Base-by-base conservation (phyloP, 2,113 vertebrate genomes). In the Rhabdornis inornatus region DNA sequence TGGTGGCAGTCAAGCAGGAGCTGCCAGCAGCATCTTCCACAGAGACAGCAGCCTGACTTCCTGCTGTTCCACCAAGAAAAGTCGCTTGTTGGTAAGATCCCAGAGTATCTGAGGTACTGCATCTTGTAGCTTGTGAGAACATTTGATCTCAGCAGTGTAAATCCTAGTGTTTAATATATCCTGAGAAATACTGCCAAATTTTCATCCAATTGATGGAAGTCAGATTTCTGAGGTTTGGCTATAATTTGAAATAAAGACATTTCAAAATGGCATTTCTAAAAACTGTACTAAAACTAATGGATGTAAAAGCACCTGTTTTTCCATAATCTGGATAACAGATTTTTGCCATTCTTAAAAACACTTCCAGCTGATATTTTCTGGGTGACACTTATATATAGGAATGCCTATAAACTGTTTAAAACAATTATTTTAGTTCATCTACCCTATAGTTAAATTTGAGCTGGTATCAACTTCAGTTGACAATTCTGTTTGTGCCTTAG, bases 1-100 rank as follows among this genome's bases (percentile, higher is more conserved):
- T 2, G 0, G 63, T 7, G 13, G 30, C 44, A 5, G 0, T 22
- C 0, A 0, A 75, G 44, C 39, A 30, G 50, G 1, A 7, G 31
- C 52, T 52, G 53, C 72, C 59, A 68, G 57, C 57, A 66, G 24
- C 17, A 5, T 28, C 44, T 28, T 33, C 25, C 0, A 0, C 1
- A 1, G 63, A 45, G 20, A 35, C 7, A 2, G 9, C 56, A 78
- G 35, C 61, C 66, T 79, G 49, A 18, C 27, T 60, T 21, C 28
- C 60, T 6, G 4, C 31, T 4, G 6, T 20, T 71, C 39, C 11
- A 3, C 22, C 5, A 10, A n/a, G 56, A 47, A 19, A 74, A 37
- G 65, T 55, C 66, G 6, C 40, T 57, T 20, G 24, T 11, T 45
- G 60, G n/a, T 45, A 61, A n/a, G 10, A 13, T 45, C 24, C 63